Conservation (phyloP, 2,113 vertebrate species). For the Melanerpes aurifrons region DNA sequence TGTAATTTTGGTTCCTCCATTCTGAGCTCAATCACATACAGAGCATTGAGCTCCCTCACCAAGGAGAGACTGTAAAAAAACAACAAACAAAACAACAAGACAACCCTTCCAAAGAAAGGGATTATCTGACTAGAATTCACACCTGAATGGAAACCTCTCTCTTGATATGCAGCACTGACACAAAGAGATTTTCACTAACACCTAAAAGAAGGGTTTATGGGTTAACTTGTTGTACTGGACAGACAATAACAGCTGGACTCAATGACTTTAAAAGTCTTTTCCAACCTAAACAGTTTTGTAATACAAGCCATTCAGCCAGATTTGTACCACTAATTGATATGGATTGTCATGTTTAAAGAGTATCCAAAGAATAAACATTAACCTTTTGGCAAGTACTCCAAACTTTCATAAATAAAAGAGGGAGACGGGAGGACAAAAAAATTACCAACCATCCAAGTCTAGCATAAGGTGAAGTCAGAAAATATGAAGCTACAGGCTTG, state of each 20-base stretch:
- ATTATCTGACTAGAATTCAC: not conserved
- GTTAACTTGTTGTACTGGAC: not conserved
- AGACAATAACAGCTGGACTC: not conserved
- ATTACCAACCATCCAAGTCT: slow-evolving; percentile 81
- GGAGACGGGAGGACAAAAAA: not conserved
- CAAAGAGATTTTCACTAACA: not conserved
- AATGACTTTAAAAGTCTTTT: not conserved
- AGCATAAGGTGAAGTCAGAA: slow-evolving; percentile 71
- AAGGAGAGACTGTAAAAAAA: not conserved
- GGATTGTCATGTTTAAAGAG: not conserved
- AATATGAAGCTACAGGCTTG: slow-evolving; percentile 73
- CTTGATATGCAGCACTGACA: not conserved
- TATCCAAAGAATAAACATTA: not conserved
- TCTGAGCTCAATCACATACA: not conserved
- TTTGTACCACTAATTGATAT: not conserved
- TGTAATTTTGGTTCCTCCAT: not conserved
- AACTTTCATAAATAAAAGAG: slow-evolving; percentile 2
- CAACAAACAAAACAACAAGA: not conserved
- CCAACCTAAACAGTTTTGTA: not conserved
- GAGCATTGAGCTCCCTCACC: not conserved
- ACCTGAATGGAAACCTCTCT: not conserved
- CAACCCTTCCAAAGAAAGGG: not conserved
- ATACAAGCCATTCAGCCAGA: not conserved
- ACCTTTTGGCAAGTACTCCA: not conserved
- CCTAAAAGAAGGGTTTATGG: not conserved